Evolutionary conservation across 1,140 invertebrate genomes (phyloP).

Genomic region (Lasaia peninsularis): DNA sequence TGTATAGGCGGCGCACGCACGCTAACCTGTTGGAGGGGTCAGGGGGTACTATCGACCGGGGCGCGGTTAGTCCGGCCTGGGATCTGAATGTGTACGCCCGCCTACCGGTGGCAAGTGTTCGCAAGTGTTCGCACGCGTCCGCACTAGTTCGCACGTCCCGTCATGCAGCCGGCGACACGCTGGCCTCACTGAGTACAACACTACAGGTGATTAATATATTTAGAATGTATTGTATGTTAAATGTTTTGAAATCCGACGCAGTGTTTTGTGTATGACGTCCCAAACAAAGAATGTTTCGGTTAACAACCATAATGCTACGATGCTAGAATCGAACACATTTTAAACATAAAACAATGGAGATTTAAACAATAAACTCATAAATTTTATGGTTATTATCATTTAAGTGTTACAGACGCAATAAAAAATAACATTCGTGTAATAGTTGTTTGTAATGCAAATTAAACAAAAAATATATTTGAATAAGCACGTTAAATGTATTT

Average conservation of each 20-base stretch:
- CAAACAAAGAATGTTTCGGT: constrained; percentile 1
- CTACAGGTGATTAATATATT: constrained; percentile 33
- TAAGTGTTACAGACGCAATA: too few species aligned
- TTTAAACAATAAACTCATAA: background rate
- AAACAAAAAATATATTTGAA: too few species aligned
- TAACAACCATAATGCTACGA: background rate
- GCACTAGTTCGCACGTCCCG: constrained; percentile 20
- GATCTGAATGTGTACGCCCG: constrained; percentile 21
- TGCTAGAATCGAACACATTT: background rate
- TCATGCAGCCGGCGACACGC: constrained; percentile 42
- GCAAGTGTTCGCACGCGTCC: constrained; percentile 21
- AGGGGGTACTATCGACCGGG: constrained; percentile 48
- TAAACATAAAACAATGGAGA: background rate
- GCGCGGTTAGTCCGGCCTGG: constrained; percentile 40
- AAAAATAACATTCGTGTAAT: too few species aligned
- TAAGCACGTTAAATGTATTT: too few species aligned
- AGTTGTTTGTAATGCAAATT: too few species aligned
- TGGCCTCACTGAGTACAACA: constrained; percentile 39
- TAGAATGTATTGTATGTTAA: background rate
- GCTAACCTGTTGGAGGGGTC: constrained; percentile 49
- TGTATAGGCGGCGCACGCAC: constrained; percentile 32
- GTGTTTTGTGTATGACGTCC: background rate
- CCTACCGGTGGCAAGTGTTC: constrained; percentile 23
- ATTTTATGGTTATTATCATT: too few species aligned
- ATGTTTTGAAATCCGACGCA: background rate